Percentiles rank a stretch among this genome's conserved stretches.
These are phyloP conservation scores for Theonella swinhoei DNA, from an alignment of 37 sponge, comb jelly and placozoan species.

Conservation along the genomic window DNA sequence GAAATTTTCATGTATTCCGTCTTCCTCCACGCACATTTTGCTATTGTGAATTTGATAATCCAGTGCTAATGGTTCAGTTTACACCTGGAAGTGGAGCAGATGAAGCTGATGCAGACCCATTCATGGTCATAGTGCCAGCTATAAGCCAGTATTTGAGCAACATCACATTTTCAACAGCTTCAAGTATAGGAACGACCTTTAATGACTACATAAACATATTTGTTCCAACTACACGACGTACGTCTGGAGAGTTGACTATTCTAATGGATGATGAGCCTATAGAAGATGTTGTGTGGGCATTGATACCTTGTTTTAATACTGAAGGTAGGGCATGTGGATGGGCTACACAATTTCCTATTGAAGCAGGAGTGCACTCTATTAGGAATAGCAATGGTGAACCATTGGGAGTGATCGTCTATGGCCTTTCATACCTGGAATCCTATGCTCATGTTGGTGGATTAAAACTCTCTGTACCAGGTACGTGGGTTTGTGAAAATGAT, in stretches of 20 bases:
- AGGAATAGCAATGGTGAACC: not conserved
- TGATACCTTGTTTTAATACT: not conserved
- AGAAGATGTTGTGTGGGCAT: not conserved
- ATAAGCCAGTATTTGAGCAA: conserved; percentile 23
- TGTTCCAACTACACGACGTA: not conserved
- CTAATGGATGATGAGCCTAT: not conserved
- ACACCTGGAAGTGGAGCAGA: not conserved
- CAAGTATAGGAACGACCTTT: not conserved
- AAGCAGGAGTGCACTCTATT: not conserved
- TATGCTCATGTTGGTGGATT: conserved; percentile 52
- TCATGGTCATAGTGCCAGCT: conserved; percentile 36
- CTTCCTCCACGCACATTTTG: not conserved
- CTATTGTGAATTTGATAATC: not conserved
- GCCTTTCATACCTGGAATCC: conserved; percentile 5
- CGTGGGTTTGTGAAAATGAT: no score
- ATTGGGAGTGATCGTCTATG: conserved; percentile 39
- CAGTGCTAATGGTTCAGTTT: conserved; percentile 27
- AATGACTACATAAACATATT: conserved; percentile 20
- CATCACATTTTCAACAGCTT: not conserved
- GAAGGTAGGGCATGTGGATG: conserved; percentile 1
- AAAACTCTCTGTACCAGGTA: not conserved
- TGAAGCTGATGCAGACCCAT: conserved; percentile 22
- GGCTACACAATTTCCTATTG: not conserved
- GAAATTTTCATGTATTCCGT: not conserved
- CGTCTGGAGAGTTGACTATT: not conserved